Base-by-base conservation (phyloP, 1,140 invertebrate species). In the Colletes latitarsis region DNA sequence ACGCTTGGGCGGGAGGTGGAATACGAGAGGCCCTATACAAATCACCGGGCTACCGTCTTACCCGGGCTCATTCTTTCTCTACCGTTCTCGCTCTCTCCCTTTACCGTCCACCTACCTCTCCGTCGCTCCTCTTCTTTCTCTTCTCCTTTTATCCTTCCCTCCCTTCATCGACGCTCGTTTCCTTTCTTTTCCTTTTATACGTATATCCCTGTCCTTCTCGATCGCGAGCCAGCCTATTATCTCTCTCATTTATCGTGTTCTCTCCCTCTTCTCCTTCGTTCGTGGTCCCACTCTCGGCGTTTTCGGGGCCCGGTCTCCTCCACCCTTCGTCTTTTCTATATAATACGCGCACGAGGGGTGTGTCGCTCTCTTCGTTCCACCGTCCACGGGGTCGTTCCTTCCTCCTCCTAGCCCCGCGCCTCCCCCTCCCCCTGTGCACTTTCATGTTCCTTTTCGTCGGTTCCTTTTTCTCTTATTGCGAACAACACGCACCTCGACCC, bases 41-140 rank as follows among this genome's bases (percentile, higher is more conserved):
- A 92, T 92, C 90, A 92, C 89, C 90, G 90, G 84, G 89, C 91
- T 92, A 91, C 91, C 89, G 91, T 89, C 90, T 91, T 92, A 92
- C 91, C 88, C 91, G 84, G 81, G 64, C 83, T 87, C 77, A 80
- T 70, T 88, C 85, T 89, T 80, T 84, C 82, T 89, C 71, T 57
- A 10, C 78, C 58, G 60, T 80, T 77, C 73, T 75, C 62, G 4
- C 75, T 78, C 82, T 43, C 60, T 58, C 80, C 41, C 78, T 30
- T 72, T 41, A 69, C 84, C 52, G 62, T 15, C 69, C 30, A 41
- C 53, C 55, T 49, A 64, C 66, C 30, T 71, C 64, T 57, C 46
- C 57, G 39, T 62, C 81, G 14, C 68, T 53, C 58, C 43, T 43
- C 41, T 46, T 53, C 49, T 19, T 46, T 58, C 30, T 64, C 57